Evolutionary conservation across 2,113 vertebrate genomes (phyloP).

Genomic region (Stictonetta naevosa): DNA sequence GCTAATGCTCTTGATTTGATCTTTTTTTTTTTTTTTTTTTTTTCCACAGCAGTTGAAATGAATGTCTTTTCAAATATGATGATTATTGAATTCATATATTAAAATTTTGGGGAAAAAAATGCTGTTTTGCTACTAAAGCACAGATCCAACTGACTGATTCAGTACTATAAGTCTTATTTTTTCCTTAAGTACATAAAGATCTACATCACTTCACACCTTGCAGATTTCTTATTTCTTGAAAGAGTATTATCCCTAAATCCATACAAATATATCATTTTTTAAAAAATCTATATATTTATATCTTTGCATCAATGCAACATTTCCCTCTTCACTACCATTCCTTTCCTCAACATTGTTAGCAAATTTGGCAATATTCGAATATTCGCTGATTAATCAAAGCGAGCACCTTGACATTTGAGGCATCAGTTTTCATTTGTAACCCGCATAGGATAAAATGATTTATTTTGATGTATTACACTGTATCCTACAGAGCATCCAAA

Average conservation of each 20-base stretch:
- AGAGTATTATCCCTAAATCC: neutral
- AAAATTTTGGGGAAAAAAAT: fast-evolving
- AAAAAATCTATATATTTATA: neutral
- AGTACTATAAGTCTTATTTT: neutral
- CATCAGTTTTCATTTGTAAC: conserved; percentile 4
- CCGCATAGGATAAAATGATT: neutral
- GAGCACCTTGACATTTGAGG: neutral
- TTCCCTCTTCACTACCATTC: neutral
- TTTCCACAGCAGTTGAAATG: neutral
- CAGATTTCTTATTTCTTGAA: neutral
- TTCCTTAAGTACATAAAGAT: neutral
- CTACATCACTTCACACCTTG: neutral
- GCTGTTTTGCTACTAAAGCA: neutral
- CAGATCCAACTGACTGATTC: neutral
- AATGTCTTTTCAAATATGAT: neutral
- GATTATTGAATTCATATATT: neutral
- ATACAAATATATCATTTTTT: neutral
- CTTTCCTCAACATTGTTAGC: neutral
- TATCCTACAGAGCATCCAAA: conserved; percentile 14
- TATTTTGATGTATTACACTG: neutral
- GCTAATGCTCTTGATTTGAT: neutral
- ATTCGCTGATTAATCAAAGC: conserved; percentile 5
- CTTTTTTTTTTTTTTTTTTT: neutral
- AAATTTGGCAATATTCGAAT: neutral
- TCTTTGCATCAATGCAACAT: neutral